Evolutionary conservation across 30 jellyfish, hydroid and myxozoan species (phyloP).

Genomic region (Turritopsis dohrnii): DNA sequence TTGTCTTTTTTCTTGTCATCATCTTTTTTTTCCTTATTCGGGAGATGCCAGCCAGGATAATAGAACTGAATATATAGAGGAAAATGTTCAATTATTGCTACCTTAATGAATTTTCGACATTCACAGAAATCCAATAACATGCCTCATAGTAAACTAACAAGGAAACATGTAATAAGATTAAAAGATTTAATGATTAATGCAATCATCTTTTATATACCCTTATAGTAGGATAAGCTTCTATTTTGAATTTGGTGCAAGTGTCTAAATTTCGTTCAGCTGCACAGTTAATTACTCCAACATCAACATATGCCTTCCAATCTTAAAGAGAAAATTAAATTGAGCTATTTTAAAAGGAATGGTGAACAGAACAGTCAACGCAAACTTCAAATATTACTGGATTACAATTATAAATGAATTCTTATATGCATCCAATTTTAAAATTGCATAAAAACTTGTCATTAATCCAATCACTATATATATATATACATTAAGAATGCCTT

Average conservation of each 20-base stretch:
- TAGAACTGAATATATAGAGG: conserved; percentile 8
- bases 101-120: neutral
- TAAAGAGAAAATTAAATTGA: neutral
- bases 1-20: neutral
- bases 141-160: neutral
- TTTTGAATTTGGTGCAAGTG: conserved; percentile 69
- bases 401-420: no score
- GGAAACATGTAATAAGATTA: neutral
- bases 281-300: conserved; percentile 91
- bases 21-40: neutral
- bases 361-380: neutral
- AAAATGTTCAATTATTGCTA: neutral
- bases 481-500: no score
- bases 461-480: no score
- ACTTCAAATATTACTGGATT: neutral
- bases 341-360: neutral
- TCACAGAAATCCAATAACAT: neutral
- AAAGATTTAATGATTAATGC: neutral
- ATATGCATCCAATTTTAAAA: no score
- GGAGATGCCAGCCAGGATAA: conserved; percentile 13
- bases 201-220: conserved; percentile 38
- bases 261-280: conserved; percentile 86
- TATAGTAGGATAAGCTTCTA: conserved; percentile 92
- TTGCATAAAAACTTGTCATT: no score
- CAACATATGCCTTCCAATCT: conserved; percentile 82